Conservation (phyloP, 1,140 invertebrate genomes). For the Pseudomyrmex flavicornis region DNA sequence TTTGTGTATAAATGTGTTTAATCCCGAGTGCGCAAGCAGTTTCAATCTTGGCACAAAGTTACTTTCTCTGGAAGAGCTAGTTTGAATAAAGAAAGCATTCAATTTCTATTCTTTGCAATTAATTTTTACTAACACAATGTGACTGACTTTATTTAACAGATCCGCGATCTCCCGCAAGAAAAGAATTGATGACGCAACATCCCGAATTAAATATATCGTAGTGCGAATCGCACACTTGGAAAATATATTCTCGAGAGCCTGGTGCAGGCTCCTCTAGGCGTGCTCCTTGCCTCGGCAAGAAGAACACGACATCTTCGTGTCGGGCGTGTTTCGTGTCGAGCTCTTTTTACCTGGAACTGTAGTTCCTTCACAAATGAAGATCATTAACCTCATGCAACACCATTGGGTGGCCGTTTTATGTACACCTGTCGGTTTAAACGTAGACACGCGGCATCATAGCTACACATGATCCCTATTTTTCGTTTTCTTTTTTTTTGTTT, state of each 20-base stretch:
- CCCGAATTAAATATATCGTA: conserved; percentile 29
- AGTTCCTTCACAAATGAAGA: conserved; percentile 54
- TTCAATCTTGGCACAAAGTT: neutral
- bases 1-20: too few relatives aligned
- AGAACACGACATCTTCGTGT: conserved; percentile 45
- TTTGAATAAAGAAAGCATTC: neutral
- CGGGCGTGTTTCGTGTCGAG: conserved; percentile 44
- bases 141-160: neutral
- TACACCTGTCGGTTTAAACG: conserved; percentile 53
- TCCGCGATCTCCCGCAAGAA: neutral
- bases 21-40: too few relatives aligned
- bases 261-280: conserved; percentile 8
- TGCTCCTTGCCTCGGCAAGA: conserved; percentile 16
- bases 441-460: conserved; percentile 47
- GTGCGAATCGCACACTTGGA: conserved; percentile 1
- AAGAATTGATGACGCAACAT: conserved; percentile 23
- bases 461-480: conserved; percentile 30
- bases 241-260: conserved; percentile 30
- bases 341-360: conserved; percentile 57
- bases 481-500: neutral
- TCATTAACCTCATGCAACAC: conserved; percentile 59
- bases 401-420: conserved; percentile 53
- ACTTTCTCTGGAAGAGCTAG: neutral
- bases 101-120: neutral
- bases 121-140: neutral